These are phyloP conservation scores for Crematogaster levior DNA, from an alignment of 2,888 invertebrate genomes.

Conservation along the genomic window DNA sequence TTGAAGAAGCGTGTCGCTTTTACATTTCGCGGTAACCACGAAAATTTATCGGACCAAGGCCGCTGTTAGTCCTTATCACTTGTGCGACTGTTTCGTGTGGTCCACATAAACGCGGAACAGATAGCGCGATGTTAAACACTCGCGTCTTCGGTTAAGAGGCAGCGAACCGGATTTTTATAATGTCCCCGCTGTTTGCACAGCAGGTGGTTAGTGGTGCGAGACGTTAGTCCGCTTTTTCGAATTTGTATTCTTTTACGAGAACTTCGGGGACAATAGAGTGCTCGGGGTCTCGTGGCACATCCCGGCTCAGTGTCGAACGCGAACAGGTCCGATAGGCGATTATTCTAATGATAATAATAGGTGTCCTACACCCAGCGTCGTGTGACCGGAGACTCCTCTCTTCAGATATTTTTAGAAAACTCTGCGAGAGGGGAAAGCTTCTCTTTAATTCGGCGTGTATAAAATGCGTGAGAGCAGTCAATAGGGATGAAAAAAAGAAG, in stretches of 20 bases:
- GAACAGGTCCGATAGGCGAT: conserved; percentile 50
- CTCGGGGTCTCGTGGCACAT: neutral
- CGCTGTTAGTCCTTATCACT: neutral
- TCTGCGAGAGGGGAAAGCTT: conserved; percentile 24
- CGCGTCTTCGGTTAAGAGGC: conserved; percentile 21
- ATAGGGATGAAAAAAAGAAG: neutral
- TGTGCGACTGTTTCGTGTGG: conserved; percentile 11
- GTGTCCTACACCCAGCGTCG: neutral
- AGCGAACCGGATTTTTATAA: conserved; percentile 48
- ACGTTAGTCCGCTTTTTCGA: conserved; percentile 69
- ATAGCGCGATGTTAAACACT: conserved; percentile 25
- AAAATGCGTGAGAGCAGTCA: neutral
- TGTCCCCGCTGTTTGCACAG: conserved; percentile 72
- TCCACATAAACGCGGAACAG: conserved; percentile 37
- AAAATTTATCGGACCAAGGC: conserved; percentile 31
- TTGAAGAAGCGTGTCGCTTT: neutral
- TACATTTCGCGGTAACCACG: neutral
- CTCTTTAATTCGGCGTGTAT: conserved; percentile 32
- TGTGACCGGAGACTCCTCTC: conserved; percentile 41
- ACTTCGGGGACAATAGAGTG: conserved; percentile 14
- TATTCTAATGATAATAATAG: conserved; percentile 71
- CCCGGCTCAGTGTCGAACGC: conserved; percentile 26
- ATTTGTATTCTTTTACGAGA: conserved; percentile 71
- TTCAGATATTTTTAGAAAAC: conserved; percentile 42
- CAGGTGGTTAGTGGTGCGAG: conserved; percentile 67